Conservation (phyloP, 2,888 invertebrate species). For the Scaptomyza cyrtandrae region DNA sequence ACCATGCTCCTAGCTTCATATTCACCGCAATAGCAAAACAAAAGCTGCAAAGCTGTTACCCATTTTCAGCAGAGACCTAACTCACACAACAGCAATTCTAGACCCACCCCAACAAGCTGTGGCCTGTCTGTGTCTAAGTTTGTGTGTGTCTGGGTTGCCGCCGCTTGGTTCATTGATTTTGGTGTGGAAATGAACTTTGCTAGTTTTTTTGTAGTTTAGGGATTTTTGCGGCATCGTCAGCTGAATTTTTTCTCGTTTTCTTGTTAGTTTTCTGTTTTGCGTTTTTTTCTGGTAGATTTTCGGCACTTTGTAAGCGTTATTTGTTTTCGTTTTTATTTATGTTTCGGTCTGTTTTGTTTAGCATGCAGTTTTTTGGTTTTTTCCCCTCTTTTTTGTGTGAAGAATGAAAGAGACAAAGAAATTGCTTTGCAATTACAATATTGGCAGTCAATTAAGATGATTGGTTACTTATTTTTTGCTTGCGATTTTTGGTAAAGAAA, state of each 20-base stretch:
- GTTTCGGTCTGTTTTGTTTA: conserved; percentile 72
- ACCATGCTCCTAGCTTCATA: background rate
- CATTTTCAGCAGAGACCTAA: conserved; percentile 51
- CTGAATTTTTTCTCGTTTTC: conserved; percentile 17
- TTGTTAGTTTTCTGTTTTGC: conserved; percentile 4
- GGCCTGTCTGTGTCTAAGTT: conserved; percentile 53
- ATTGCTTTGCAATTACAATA: conserved; percentile 11
- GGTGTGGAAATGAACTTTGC: conserved; percentile 79
- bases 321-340: conserved; percentile 78
- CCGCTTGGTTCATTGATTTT: conserved; percentile 77
- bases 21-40: conserved; percentile 70
- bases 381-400: background rate
- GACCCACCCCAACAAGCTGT: conserved; percentile 72
- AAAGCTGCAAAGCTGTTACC: conserved; percentile 77
- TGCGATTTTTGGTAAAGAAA: no score
- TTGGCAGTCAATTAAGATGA: background rate
- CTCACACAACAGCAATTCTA: conserved; percentile 8
- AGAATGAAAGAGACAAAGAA: conserved; percentile 12
- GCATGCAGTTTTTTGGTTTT: conserved; percentile 60
- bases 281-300: conserved; percentile 58
- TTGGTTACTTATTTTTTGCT: no score
- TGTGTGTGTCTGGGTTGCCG: conserved; percentile 50
- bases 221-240: conserved; percentile 46
- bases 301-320: conserved; percentile 76
- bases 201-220: conserved; percentile 43